These are phyloP conservation scores for Drosophila nikananu DNA, from an alignment of 1,140 invertebrate species.

Conservation along the genomic window DNA sequence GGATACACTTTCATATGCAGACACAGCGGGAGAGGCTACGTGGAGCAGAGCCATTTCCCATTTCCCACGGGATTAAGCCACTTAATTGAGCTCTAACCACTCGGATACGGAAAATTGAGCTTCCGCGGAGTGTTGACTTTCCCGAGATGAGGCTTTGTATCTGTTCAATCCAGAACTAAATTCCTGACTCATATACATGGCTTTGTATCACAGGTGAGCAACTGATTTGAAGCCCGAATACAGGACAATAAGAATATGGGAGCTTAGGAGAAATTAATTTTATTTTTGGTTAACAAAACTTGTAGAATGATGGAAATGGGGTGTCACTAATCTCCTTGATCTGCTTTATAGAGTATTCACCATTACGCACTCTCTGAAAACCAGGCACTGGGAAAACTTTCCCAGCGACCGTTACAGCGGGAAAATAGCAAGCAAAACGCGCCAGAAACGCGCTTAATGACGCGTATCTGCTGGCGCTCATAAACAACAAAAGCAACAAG, in stretches of 20 bases:
- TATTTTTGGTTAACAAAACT: not conserved
- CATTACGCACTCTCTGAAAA: not conserved
- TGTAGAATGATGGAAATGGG: not conserved
- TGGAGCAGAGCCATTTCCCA: constrained; percentile 5
- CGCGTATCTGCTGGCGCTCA: constrained; percentile 68
- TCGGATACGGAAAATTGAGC: constrained; percentile 17
- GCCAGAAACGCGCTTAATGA: constrained; percentile 70
- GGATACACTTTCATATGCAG: constrained; percentile 43
- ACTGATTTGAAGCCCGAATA: too few relatives aligned
- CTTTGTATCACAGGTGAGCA: not conserved
- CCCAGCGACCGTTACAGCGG: constrained; percentile 14
- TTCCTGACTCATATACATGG: not conserved
- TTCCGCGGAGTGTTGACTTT: constrained; percentile 9
- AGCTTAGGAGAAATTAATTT: not conserved
- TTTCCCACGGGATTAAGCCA: constrained; percentile 27
- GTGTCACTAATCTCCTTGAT: not conserved
- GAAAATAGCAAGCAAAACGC: constrained; percentile 44
- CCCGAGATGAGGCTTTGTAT: not conserved
- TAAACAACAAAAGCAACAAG: constrained; percentile 81
- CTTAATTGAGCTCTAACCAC: constrained; percentile 16
- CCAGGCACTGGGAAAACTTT: constrained; percentile 23
- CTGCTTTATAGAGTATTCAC: constrained; percentile 9
- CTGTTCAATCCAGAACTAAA: not conserved
- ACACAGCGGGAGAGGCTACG: constrained; percentile 6
- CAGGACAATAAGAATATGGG: not conserved